A percentile compares a stretch with the other conserved stretches of the same genome.
Evolutionary conservation across 2,888 invertebrate genomes (phyloP).

Genomic region (Seladonia tumulorum): DNA sequence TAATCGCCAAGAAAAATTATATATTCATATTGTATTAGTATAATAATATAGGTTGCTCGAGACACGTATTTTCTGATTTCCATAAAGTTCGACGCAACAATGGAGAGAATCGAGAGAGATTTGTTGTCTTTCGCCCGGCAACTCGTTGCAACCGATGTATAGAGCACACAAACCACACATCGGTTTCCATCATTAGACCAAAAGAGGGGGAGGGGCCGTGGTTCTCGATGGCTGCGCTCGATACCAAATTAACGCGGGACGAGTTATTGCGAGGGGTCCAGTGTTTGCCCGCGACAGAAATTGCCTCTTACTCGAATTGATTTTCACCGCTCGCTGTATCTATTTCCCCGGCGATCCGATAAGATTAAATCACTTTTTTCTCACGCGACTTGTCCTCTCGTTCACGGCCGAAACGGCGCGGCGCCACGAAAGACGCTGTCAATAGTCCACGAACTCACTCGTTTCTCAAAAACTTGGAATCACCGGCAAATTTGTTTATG

Average conservation of each 20-base stretch:
- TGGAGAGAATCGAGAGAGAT: background rate
- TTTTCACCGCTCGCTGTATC: slow-evolving; percentile 18
- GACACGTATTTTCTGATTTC: background rate
- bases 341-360: slow-evolving; percentile 17
- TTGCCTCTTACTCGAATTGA: slow-evolving; percentile 40
- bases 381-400: background rate
- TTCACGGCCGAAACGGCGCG: background rate
- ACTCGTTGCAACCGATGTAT: slow-evolving; percentile 1
- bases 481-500: too few species aligned
- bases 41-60: background rate
- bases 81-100: background rate
- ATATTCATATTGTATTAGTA: background rate
- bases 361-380: slow-evolving; percentile 21
- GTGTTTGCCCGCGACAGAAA: slow-evolving; percentile 32
- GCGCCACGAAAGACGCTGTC: background rate
- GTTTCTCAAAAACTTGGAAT: background rate
- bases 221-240: background rate
- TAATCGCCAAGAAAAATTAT: background rate
- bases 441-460: background rate
- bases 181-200: slow-evolving; percentile 12
- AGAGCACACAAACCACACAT: background rate
- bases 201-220: background rate
- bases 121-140: background rate
- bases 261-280: slow-evolving; percentile 13
- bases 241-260: slow-evolving; percentile 21